Conservation (phyloP, 1,140 invertebrate species). For the Drosophila kikkawai region DNA sequence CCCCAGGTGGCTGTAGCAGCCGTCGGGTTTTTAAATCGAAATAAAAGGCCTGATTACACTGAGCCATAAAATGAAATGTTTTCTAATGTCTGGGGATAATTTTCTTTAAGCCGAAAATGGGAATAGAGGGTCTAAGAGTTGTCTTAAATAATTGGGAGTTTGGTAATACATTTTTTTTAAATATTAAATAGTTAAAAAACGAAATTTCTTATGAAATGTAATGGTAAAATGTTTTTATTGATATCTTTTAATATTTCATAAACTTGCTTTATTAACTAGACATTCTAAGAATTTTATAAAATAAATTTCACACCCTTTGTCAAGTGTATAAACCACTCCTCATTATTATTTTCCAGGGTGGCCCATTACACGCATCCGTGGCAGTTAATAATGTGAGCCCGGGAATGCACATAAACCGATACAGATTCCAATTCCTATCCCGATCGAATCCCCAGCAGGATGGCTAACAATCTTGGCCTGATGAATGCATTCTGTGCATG, state of each 20-base stretch:
- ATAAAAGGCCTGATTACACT: slow-evolving; percentile 21
- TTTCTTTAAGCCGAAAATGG: neutral
- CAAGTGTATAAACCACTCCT: slow-evolving; percentile 7
- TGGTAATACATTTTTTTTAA: neutral
- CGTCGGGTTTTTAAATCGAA: slow-evolving; percentile 34
- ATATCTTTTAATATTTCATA: no score
- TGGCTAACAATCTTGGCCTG: slow-evolving; percentile 70
- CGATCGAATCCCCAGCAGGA: slow-evolving; percentile 29
- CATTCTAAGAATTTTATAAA: neutral
- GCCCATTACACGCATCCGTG: slow-evolving; percentile 69
- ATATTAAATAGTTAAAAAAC: neutral
- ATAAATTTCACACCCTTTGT: neutral
- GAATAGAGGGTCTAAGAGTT: neutral
- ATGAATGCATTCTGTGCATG: slow-evolving; percentile 72
- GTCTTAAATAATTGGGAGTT: neutral
- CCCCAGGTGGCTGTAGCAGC: slow-evolving; percentile 54
- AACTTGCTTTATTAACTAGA: no score
- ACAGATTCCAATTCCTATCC: slow-evolving; percentile 9
- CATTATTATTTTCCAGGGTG: slow-evolving; percentile 75
- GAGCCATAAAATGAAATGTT: neutral
- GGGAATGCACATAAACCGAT: slow-evolving; percentile 64
- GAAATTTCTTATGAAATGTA: no score
- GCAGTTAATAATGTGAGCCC: slow-evolving; percentile 70
- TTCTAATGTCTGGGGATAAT: neutral
- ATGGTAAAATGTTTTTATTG: neutral